phyloP scores from a whole-genome alignment of 1,140 invertebrate genomes.

The Anadara kagoshimensis region DNA sequence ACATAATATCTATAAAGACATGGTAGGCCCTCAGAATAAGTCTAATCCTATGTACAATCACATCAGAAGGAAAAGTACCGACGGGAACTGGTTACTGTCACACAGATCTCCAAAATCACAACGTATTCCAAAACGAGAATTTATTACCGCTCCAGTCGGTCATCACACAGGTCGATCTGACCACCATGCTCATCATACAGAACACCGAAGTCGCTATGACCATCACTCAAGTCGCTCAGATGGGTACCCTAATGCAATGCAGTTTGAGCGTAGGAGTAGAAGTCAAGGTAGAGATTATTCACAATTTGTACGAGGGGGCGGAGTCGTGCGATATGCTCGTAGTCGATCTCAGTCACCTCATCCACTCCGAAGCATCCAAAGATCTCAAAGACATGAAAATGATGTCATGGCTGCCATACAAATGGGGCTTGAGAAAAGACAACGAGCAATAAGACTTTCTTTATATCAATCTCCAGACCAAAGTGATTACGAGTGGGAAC shows the following conservation, averaged over 20 bases:
- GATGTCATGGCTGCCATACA: slow-evolving; percentile 49
- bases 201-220: too few relatives aligned
- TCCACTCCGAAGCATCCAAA: slow-evolving; percentile 17
- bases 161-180: not conserved
- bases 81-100: too few relatives aligned
- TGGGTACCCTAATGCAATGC: slow-evolving; percentile 4
- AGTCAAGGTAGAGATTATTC: slow-evolving; percentile 19
- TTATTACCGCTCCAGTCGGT: slow-evolving; percentile 2
- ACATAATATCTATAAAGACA: too few relatives aligned
- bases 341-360: slow-evolving; percentile 49
- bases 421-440: slow-evolving; percentile 51
- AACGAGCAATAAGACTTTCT: slow-evolving; percentile 48
- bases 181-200: not conserved
- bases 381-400: slow-evolving; percentile 26
- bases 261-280: slow-evolving; percentile 31
- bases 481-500: slow-evolving; percentile 47
- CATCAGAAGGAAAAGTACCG: too few relatives aligned
- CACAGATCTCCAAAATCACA: not conserved
- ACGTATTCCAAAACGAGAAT: slow-evolving; percentile 13
- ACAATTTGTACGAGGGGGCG: slow-evolving; percentile 7
- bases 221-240: not conserved
- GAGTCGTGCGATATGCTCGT: slow-evolving; percentile 25
- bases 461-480: slow-evolving; percentile 45
- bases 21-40: too few relatives aligned
- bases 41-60: too few relatives aligned